Conservation (phyloP, 2,888 invertebrate genomes). For the Eubasilissa splendida region DNA sequence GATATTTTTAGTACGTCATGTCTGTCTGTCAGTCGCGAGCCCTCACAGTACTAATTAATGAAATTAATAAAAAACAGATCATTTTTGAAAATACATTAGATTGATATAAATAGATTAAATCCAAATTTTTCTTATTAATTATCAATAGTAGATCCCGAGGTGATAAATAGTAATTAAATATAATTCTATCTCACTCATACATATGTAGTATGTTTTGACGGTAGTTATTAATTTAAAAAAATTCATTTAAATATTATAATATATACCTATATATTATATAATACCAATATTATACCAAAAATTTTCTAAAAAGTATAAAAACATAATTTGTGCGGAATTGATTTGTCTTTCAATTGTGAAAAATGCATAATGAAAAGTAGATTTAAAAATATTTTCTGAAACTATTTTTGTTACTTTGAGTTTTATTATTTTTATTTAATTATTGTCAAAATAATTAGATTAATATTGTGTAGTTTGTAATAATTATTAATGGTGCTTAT, state of each 20-base stretch:
- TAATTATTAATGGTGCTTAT: constrained; percentile 28
- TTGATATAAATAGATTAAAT: too few species aligned
- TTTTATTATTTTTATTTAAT: constrained; percentile 1
- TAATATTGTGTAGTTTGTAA: constrained; percentile 17
- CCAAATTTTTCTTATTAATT: too few species aligned
- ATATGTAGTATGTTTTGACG: too few species aligned
- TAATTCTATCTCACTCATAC: too few species aligned
- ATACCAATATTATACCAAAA: not conserved
- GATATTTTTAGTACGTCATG: not conserved
- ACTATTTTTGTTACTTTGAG: not conserved
- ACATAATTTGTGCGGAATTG: not conserved
- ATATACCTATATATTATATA: not conserved
- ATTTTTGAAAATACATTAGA: too few species aligned
- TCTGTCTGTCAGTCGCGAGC: not conserved
- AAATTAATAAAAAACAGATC: too few species aligned
- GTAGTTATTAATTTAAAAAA: too few species aligned
- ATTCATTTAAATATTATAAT: not conserved
- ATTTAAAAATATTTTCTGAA: not conserved
- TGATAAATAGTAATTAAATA: too few species aligned
- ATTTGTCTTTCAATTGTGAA: too few species aligned
- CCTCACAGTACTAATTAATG: not conserved
- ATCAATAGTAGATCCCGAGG: too few species aligned
- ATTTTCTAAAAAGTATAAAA: not conserved
- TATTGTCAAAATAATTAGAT: constrained; percentile 1
- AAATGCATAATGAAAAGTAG: not conserved